Base-by-base conservation (phyloP, 2,888 invertebrate genomes). In the Plutella xylostella region DNA sequence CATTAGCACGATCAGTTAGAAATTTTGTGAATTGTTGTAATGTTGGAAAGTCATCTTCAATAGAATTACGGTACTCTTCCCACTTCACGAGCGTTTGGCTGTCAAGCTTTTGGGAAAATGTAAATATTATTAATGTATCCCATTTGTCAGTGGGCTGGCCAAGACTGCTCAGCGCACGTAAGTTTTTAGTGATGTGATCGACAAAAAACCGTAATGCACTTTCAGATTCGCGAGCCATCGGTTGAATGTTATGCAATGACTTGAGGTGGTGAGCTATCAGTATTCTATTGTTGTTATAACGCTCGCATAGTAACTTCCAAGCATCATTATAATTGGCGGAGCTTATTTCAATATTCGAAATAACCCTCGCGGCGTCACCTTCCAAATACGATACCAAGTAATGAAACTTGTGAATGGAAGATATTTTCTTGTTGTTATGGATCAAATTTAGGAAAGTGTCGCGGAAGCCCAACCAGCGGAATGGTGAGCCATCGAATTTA, bases 301-400 rank as follows among this genome's bases (percentile, higher is more conserved):
- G 45, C 11, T 47, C 46, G n/a, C 46, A 33, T 17, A 53, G 31
- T 14, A 50, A 20, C 12, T 25, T 9, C 51, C 51, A 51, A 4
- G 51, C 51, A n/a, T 46, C 40, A 1, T 30, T n/a, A 28, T 52
- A 52, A 21, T 51, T 51, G 19, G 20, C n/a, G n/a, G n/a, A 22
- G 2, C 51, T 51, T 4, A 51, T 44, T 35, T 52, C 52, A 2
- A 54, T 38, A 14, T 51, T 52, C 1, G 49, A 48, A n/a, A 54
- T 45, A 4, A 54, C 39, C n/a, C n/a, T 20, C 18, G 49, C 51
- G n/a, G 56, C 55, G 7, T 54, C 53, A 11, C 55, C 55, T 43
- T 50, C 46, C n/a, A 54, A 43, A 35, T 53, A 53, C 0, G 54
- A 53, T n/a, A 41, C 41, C 4, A 55, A 31, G 43, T 53, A 54